These are phyloP conservation scores for Sphaerodactylus townsendi DNA, from an alignment of 2,113 vertebrate genomes.

Conservation along the genomic window DNA sequence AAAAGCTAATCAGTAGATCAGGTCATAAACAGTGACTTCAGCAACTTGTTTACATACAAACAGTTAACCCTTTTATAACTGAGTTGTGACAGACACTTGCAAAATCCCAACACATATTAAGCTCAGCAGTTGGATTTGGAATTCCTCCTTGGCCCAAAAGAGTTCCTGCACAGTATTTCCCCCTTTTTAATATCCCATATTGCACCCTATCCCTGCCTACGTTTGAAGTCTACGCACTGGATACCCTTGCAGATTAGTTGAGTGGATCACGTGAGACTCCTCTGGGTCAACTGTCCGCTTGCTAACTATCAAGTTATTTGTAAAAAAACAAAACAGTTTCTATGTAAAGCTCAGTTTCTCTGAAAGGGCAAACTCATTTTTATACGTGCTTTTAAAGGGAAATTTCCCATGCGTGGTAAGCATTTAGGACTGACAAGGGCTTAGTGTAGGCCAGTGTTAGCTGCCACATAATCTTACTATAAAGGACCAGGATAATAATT, in stretches of 20 bases:
- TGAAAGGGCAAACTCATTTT: not conserved
- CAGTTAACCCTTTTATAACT: no score
- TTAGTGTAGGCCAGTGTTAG: rapidly evolving
- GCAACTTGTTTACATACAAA: no score
- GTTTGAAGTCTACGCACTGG: no score
- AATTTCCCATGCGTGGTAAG: not conserved
- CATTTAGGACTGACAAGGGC: not conserved
- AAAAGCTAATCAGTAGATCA: no score
- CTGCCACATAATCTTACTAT: not conserved
- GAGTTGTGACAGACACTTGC: no score
- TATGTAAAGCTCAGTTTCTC: not conserved
- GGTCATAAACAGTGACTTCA: no score
- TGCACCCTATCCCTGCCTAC: not conserved
- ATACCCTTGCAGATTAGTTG: not conserved
- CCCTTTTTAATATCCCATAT: not conserved
- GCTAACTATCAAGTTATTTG: not conserved
- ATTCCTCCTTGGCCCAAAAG: not conserved
- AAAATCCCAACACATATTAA: no score
- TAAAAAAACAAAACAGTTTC: not conserved
- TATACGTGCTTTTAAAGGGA: not conserved
- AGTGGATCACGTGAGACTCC: not conserved
- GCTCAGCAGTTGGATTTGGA: not conserved
- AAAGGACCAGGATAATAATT: not conserved
- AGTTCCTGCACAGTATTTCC: not conserved
- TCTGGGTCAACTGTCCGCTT: not conserved